These are phyloP conservation scores for Muscicapa comitata DNA, from an alignment of 2,797 vertebrate genomes.

Conservation along the genomic window DNA sequence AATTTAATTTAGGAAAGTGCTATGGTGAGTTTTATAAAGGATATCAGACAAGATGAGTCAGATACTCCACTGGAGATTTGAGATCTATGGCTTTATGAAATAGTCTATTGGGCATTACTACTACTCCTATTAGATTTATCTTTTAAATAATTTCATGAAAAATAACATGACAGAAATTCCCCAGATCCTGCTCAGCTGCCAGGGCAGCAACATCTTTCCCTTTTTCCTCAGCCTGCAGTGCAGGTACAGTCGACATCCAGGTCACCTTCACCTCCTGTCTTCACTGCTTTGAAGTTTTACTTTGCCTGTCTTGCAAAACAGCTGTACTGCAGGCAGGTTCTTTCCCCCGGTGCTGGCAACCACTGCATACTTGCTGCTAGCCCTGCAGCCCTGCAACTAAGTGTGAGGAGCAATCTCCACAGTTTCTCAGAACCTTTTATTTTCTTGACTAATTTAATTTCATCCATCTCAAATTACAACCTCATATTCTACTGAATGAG, in stretches of 20 bases:
- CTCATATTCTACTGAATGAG: background rate
- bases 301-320: background rate
- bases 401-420: fast-evolving
- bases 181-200: background rate
- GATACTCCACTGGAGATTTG: background rate
- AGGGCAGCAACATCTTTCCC: background rate
- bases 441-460: background rate
- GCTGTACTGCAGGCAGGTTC: background rate
- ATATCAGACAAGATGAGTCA: background rate
- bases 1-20: background rate
- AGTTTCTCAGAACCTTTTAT: background rate
- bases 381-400: background rate
- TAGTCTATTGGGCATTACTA: background rate
- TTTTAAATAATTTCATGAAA: background rate
- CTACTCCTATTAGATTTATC: background rate
- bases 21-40: background rate
- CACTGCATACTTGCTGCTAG: background rate
- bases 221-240: background rate
- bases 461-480: background rate
- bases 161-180: background rate
- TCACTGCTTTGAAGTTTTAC: background rate
- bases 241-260: fast-evolving
- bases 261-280: background rate
- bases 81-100: background rate
- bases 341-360: background rate